Evolutionary conservation across 2,888 invertebrate genomes (phyloP).

Genomic region (Phalera bucephala): DNA sequence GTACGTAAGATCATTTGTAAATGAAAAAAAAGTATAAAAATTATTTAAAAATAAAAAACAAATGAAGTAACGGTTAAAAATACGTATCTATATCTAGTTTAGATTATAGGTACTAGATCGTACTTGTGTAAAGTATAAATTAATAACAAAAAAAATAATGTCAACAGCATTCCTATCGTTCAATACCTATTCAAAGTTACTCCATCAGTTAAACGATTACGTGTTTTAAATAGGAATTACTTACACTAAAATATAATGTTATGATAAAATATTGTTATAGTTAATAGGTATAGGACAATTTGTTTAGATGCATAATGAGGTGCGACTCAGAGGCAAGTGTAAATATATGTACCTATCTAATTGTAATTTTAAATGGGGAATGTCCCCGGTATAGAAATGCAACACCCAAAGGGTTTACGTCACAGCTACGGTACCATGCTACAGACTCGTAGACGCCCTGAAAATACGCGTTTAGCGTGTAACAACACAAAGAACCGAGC

Average conservation of each 20-base stretch:
- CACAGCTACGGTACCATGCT: constrained; percentile 23
- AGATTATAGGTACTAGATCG: constrained; percentile 23
- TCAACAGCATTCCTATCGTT: constrained; percentile 23
- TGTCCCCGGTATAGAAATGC: constrained; percentile 11
- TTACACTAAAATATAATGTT: constrained; percentile 1
- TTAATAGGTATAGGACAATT: constrained; percentile 40
- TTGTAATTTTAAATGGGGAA: constrained; percentile 19
- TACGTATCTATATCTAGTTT: constrained; percentile 31
- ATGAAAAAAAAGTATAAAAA: constrained; percentile 21
- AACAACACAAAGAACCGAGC: too few relatives aligned
- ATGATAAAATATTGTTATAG: constrained; percentile 43
- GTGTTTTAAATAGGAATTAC: constrained; percentile 31
- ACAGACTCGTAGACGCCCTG: constrained; percentile 5
- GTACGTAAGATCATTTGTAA: constrained; percentile 32
- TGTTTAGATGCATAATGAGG: constrained; percentile 35
- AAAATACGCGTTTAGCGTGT: too few relatives aligned
- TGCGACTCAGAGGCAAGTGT: constrained; percentile 26
- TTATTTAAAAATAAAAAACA: constrained; percentile 13
- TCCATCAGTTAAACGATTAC: constrained; percentile 35
- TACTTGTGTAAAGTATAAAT: constrained; percentile 20
- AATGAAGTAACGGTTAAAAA: constrained; percentile 19
- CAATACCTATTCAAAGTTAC: constrained; percentile 31
- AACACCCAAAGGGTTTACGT: constrained; percentile 17
- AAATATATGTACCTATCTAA: constrained; percentile 44
- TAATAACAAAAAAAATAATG: constrained; percentile 14